Conservation (phyloP, 2,113 vertebrate species). For the human (Homo sapiens) region GRCh38 chr1:235506001-235506500, state of each 20-base stretch:
- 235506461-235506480: not conserved
- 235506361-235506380: not conserved
- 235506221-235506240: not conserved
- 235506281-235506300: not conserved
- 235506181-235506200: slow-evolving; percentile 4
- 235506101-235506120: no score
- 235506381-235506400: not conserved
- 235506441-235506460: not conserved
- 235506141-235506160: not conserved
- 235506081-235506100: no score
- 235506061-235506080: no score
- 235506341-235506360: not conserved
- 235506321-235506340: not conserved
- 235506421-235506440: not conserved
- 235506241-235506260: not conserved
- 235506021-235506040: no score
- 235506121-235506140: not conserved
- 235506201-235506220: not conserved
- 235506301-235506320: not conserved
- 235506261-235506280: not conserved
- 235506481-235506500: not conserved
- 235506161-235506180: not conserved
- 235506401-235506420: not conserved
- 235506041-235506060: no score
- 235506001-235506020: no score